Evolutionary conservation across 2,113 vertebrate species (phyloP).

Genomic region (Agelaius phoeniceus): DNA sequence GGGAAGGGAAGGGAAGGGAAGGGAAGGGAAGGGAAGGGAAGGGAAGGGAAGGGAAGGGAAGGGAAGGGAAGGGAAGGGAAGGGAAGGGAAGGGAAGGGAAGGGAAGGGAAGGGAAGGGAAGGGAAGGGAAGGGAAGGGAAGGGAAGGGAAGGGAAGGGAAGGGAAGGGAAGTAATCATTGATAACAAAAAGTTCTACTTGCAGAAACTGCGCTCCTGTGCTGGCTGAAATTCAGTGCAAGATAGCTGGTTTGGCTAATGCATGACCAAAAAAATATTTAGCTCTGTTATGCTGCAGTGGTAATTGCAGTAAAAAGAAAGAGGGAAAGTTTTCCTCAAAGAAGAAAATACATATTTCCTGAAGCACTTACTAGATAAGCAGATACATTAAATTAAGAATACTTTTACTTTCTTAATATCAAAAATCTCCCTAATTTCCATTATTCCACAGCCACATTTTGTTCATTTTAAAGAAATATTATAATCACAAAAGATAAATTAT

Average conservation of each 20-base stretch:
- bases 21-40: neutral
- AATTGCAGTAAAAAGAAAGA: neutral
- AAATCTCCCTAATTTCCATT: neutral
- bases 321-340: neutral
- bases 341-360: neutral
- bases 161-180: neutral
- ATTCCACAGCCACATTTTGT: neutral
- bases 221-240: neutral
- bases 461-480: neutral
- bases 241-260: neutral
- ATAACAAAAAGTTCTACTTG: neutral
- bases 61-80: too few species aligned
- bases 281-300: neutral
- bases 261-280: neutral
- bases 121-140: too few species aligned
- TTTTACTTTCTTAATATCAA: neutral
- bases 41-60: too few species aligned
- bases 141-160: neutral
- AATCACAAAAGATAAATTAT: neutral
- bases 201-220: neutral
- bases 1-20: neutral
- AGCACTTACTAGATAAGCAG: neutral
- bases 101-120: neutral
- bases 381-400: neutral
- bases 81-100: too few species aligned